These are phyloP conservation scores for Acropternis orthonyx DNA, from an alignment of 2,797 vertebrate species.

Conservation along the genomic window DNA sequence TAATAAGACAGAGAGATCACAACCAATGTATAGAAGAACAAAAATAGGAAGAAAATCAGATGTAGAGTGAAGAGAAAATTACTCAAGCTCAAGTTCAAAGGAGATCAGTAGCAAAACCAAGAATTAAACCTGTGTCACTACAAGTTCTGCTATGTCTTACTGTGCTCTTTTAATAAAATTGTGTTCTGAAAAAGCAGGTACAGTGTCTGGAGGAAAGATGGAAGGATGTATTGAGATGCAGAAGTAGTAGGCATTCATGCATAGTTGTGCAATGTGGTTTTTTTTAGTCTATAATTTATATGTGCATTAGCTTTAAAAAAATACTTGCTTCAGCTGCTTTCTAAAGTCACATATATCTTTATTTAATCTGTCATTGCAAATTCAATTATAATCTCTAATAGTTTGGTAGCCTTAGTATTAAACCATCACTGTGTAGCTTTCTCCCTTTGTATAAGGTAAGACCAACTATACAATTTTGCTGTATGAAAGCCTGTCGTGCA, in stretches of 20 bases:
- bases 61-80: not conserved
- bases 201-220: not conserved
- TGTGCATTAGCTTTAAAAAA: not conserved
- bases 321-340: not conserved
- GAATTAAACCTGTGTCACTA: not conserved
- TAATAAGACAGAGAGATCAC: not conserved
- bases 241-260: not conserved
- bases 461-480: not conserved
- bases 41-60: not conserved
- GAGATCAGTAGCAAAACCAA: not conserved
- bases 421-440: not conserved
- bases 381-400: not conserved
- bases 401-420: not conserved
- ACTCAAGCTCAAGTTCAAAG: not conserved
- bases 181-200: not conserved
- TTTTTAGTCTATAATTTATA: not conserved
- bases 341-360: not conserved
- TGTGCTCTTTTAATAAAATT: not conserved
- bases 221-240: not conserved
- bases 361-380: not conserved
- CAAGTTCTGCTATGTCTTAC: not conserved
- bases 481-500: not conserved
- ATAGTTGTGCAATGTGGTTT: not conserved
- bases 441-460: not conserved
- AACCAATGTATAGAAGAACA: not conserved